phyloP scores from a whole-genome alignment of 2,888 invertebrate species.

The Melanostoma scalare region DNA sequence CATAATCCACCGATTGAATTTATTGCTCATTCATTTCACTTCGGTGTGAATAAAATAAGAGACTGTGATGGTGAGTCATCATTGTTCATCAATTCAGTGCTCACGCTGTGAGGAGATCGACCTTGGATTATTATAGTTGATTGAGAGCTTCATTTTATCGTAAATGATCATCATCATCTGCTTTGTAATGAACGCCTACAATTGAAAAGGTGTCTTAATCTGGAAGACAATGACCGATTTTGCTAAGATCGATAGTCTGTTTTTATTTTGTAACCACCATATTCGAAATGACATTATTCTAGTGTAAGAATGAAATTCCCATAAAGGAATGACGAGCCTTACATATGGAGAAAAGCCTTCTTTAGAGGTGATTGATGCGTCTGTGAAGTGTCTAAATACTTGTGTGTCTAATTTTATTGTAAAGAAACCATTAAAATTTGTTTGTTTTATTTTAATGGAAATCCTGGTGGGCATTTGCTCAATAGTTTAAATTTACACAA shows the following conservation, averaged over 20 bases:
- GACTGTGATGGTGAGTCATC: background rate
- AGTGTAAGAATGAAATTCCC: too few relatives aligned
- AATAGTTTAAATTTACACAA: too few relatives aligned
- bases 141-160: slow-evolving; percentile 28
- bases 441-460: too few relatives aligned
- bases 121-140: slow-evolving; percentile 14
- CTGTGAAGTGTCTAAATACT: too few relatives aligned
- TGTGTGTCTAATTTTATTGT: too few relatives aligned
- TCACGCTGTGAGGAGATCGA: background rate
- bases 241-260: background rate
- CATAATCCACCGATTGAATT: slow-evolving; percentile 20
- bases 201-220: slow-evolving; percentile 18
- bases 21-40: slow-evolving; percentile 33
- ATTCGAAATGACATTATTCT: background rate
- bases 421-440: too few relatives aligned
- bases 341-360: too few relatives aligned
- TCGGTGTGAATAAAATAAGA: background rate
- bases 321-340: too few relatives aligned
- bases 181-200: background rate
- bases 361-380: too few relatives aligned
- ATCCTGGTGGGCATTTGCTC: too few relatives aligned
- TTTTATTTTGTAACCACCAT: background rate
- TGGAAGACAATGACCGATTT: slow-evolving; percentile 18
- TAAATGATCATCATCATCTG: slow-evolving; percentile 21
- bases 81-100: background rate